phyloP scores from a whole-genome alignment of 2,113 vertebrate genomes.

The Tinamus guttatus region DNA sequence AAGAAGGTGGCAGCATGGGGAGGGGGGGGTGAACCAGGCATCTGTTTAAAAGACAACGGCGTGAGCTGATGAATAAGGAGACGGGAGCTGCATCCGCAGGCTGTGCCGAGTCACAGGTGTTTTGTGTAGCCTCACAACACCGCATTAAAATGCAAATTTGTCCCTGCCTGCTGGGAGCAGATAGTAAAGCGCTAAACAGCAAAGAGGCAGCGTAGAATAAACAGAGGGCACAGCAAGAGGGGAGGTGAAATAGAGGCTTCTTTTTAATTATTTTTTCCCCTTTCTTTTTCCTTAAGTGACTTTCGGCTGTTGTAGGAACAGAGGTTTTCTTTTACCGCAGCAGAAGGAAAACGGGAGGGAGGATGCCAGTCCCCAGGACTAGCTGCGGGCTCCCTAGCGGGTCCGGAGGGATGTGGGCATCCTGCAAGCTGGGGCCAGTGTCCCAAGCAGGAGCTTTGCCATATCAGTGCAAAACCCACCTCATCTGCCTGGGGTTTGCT shows the following conservation, averaged over 20 bases:
- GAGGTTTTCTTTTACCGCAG: not conserved
- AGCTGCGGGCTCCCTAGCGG: not conserved
- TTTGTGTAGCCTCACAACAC: not conserved
- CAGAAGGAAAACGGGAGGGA: not conserved
- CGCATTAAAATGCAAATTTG: constrained; percentile 59
- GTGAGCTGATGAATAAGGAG: not conserved
- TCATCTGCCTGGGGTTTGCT: not conserved
- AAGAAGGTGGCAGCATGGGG: not conserved
- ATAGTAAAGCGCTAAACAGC: constrained; percentile 1
- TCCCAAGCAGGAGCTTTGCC: not conserved
- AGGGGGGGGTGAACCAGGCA: too few relatives aligned
- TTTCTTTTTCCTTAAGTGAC: not conserved
- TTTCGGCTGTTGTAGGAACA: not conserved
- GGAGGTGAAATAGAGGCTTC: not conserved
- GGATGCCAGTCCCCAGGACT: not conserved
- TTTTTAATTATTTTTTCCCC: not conserved
- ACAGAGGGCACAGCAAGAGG: not conserved
- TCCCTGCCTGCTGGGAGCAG: constrained; percentile 62
- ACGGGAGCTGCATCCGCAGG: not conserved
- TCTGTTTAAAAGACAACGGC: not conserved
- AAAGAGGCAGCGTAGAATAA: not conserved
- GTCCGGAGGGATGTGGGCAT: not conserved
- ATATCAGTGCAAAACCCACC: not conserved
- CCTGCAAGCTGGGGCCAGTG: not conserved
- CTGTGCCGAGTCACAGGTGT: not conserved